These are phyloP conservation scores for Melanophora roralis DNA, from an alignment of 2,888 invertebrate genomes.

Conservation along the genomic window DNA sequence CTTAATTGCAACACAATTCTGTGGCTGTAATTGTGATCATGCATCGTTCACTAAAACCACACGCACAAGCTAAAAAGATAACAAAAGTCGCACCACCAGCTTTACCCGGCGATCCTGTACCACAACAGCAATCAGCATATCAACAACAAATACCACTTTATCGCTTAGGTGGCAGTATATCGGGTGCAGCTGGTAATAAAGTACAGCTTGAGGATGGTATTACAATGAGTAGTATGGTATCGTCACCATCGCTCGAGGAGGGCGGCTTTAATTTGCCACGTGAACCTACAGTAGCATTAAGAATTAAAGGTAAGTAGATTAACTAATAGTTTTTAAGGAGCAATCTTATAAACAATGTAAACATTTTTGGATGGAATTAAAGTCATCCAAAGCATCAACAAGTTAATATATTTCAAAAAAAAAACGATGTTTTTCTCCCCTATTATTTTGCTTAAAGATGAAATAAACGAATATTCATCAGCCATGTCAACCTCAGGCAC, in stretches of 20 bases:
- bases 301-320: conserved; percentile 72
- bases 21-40: conserved; percentile 82
- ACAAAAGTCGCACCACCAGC: conserved; percentile 88
- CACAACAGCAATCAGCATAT: conserved; percentile 81
- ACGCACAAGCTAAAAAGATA: conserved; percentile 89
- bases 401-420: neutral
- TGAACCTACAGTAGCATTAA: conserved; percentile 76
- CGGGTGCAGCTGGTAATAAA: conserved; percentile 63
- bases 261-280: conserved; percentile 77
- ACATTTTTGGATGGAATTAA: neutral
- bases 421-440: neutral
- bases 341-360: too few relatives aligned
- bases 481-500: conserved; percentile 65
- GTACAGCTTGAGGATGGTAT: conserved; percentile 72
- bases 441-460: conserved; percentile 78
- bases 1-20: conserved; percentile 37
- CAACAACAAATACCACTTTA: conserved; percentile 72
- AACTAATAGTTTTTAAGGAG: too few relatives aligned
- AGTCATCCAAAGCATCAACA: neutral
- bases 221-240: conserved; percentile 75
- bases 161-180: conserved; percentile 71
- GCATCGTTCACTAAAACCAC: conserved; percentile 90
- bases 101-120: conserved; percentile 78
- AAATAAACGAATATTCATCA: conserved; percentile 79
- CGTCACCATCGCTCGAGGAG: conserved; percentile 77